Conservation (phyloP, 2,797 vertebrate genomes). For the Channallabes apus region DNA sequence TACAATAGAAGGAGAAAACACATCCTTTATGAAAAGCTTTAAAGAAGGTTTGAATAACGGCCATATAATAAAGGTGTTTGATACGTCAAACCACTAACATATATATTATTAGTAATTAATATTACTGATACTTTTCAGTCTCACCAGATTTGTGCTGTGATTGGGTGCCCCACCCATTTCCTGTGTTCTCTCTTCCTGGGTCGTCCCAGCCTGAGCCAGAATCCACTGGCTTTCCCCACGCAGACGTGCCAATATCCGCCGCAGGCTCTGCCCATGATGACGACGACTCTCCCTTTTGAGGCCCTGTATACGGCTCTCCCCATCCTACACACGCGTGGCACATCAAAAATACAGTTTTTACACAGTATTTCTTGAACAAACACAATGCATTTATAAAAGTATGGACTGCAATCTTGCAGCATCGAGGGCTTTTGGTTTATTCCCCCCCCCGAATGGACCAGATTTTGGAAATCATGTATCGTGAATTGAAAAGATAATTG, state of each 20-base stretch:
- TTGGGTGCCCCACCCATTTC: constrained; percentile 66
- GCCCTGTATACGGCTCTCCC: constrained; percentile 74
- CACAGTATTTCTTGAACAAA: neutral
- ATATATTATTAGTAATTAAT: no score
- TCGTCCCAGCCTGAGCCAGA: constrained; percentile 85
- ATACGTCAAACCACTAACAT: neutral
- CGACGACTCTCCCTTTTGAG: constrained; percentile 71
- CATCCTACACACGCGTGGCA: constrained; percentile 77
- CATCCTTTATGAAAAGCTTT: neutral
- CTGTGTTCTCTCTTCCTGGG: constrained; percentile 67
- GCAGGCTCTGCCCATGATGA: constrained; percentile 81
- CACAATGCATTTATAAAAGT: neutral
- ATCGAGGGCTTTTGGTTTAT: no score
- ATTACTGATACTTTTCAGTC: constrained; percentile 45
- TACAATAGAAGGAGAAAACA: neutral
- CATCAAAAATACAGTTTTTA: neutral
- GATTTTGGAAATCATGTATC: neutral
- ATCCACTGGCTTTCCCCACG: constrained; percentile 93
- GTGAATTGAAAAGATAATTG: no score
- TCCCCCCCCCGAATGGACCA: neutral
- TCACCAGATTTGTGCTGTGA: constrained; percentile 85
- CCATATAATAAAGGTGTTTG: neutral
- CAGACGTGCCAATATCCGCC: constrained; percentile 93
- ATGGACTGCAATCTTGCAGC: neutral
- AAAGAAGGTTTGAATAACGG: neutral